Evolutionary conservation across 2,113 vertebrate genomes (phyloP).

Genomic region (Oceanodroma tethys): DNA sequence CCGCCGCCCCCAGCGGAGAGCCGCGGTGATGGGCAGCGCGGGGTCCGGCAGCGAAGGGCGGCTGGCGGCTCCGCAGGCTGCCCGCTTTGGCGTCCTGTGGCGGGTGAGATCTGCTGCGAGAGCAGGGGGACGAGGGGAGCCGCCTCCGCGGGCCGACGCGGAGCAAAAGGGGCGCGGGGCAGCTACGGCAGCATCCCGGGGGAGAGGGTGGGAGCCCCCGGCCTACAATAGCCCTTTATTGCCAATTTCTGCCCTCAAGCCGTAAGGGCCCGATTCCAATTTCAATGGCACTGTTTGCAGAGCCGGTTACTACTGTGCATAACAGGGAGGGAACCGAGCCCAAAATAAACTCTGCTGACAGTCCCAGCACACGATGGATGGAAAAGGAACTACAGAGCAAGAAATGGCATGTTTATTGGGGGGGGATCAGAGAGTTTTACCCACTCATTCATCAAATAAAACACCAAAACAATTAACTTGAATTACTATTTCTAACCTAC

Average conservation of each 20-base stretch:
- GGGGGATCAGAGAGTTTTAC: not conserved
- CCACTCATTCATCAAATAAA: not conserved
- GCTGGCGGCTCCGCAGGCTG: too few relatives aligned
- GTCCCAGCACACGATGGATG: not conserved
- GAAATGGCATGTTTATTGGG: not conserved
- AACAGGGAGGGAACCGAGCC: not conserved
- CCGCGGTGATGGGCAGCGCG: not conserved
- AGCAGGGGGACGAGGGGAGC: not conserved
- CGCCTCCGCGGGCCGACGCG: not conserved
- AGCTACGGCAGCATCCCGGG: not conserved
- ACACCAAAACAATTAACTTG: not conserved
- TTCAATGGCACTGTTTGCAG: fast-evolving
- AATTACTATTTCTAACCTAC: not conserved
- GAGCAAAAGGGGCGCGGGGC: not conserved
- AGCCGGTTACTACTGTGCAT: not conserved
- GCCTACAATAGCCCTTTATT: fast-evolving
- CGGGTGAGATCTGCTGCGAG: not conserved
- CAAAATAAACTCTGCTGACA: not conserved
- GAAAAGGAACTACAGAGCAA: not conserved
- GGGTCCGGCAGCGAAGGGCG: too few relatives aligned
- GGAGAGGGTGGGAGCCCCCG: not conserved
- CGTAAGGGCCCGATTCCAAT: not conserved
- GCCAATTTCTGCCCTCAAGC: not conserved
- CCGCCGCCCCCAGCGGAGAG: not conserved
- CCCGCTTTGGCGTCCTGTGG: not conserved